phyloP scores from a whole-genome alignment of 2,113 vertebrate genomes.

The Dicerorhinus sumatrensis region DNA sequence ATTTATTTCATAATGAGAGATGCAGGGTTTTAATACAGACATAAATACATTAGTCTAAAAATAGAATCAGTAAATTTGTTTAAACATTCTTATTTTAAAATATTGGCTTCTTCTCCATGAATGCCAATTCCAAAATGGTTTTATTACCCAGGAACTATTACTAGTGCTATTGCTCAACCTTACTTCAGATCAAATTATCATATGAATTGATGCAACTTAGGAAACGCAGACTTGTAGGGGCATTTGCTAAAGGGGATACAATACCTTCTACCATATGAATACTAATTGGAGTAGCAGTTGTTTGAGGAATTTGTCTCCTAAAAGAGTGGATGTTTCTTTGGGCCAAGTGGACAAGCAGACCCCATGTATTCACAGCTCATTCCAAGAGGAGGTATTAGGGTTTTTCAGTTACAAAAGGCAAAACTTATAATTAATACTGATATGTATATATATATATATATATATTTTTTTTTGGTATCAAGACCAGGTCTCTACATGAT shows the following conservation, averaged over 20 bases:
- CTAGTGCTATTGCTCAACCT: background rate
- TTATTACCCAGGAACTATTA: background rate
- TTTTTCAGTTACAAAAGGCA: background rate
- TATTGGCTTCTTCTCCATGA: background rate
- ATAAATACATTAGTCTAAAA: background rate
- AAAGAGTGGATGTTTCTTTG: background rate
- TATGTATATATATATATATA: too few species aligned
- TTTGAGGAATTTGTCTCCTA: background rate
- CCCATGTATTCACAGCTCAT: background rate
- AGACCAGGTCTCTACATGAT: background rate
- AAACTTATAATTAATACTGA: background rate
- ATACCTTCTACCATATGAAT: background rate
- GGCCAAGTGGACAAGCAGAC: background rate
- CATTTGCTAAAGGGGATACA: background rate
- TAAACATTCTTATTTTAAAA: constrained; percentile 28
- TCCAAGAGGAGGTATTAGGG: background rate
- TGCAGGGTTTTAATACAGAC: background rate
- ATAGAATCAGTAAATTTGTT: background rate
- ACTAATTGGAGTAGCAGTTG: accelerated
- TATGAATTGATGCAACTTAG: background rate
- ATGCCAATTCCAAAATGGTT: constrained; percentile 27
- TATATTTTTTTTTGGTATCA: background rate
- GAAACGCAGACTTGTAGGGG: background rate
- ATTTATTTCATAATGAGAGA: constrained; percentile 37
- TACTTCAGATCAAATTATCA: constrained; percentile 6